phyloP scores from a whole-genome alignment of 2,113 vertebrate genomes.

The Agelaius tricolor region DNA sequence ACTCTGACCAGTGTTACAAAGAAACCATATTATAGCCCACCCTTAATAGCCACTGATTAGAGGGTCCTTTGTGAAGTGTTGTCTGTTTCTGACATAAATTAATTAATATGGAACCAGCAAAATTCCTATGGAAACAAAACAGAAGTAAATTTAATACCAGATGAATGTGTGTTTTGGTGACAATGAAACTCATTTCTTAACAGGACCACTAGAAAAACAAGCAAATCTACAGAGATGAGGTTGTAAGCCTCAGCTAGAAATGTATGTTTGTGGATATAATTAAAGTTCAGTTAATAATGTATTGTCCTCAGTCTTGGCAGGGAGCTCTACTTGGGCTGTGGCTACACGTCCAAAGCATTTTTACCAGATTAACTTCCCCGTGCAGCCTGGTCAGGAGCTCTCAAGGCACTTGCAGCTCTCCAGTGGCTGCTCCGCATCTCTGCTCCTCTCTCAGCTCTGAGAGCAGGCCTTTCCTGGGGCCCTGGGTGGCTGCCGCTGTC shows the following conservation, averaged over 20 bases:
- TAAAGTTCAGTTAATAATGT: slow-evolving; percentile 48
- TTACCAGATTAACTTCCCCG: not conserved
- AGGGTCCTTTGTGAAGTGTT: slow-evolving; percentile 40
- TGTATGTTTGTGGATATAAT: slow-evolving; percentile 50
- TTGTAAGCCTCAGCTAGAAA: slow-evolving; percentile 1
- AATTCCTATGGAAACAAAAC: slow-evolving; percentile 30
- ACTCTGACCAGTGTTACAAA: not conserved
- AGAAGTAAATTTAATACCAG: not conserved
- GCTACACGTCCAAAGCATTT: not conserved
- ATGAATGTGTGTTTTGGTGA: slow-evolving; percentile 1
- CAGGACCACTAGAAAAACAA: not conserved
- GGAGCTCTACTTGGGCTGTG: not conserved
- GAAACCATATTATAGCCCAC: not conserved
- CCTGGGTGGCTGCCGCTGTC: not conserved
- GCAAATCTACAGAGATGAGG: not conserved
- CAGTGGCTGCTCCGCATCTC: not conserved
- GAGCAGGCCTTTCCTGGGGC: not conserved
- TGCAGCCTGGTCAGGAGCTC: not conserved
- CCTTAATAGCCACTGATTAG: slow-evolving; percentile 45
- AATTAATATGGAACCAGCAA: slow-evolving; percentile 1
- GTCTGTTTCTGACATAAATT: slow-evolving; percentile 33
- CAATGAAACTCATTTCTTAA: slow-evolving; percentile 16
- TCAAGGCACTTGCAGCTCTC: not conserved
- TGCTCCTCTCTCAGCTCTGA: not conserved
- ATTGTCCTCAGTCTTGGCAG: slow-evolving; percentile 33